Percentiles rank a stretch among this genome's conserved stretches.
These are phyloP conservation scores for Ptychochromis oligacanthus DNA, from an alignment of 2,113 vertebrate species.

Conservation along the genomic window DNA sequence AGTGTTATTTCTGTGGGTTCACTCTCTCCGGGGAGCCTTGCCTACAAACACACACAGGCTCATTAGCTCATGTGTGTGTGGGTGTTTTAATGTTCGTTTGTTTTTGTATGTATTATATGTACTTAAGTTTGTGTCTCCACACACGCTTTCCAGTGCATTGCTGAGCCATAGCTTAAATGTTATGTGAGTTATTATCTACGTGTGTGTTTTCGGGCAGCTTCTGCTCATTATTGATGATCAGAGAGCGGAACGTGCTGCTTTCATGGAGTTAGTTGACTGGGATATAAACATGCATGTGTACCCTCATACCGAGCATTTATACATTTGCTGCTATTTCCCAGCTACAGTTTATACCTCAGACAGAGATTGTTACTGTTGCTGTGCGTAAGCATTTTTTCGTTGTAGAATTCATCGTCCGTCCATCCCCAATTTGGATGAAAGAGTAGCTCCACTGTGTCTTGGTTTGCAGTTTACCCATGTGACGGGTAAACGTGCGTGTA, in stretches of 20 bases:
- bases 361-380: not conserved
- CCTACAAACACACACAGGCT: constrained; percentile 69
- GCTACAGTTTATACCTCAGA: not conserved
- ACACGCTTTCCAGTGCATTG: constrained; percentile 1
- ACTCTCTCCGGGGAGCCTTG: constrained; percentile 57
- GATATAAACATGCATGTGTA: not conserved
- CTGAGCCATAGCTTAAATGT: constrained; percentile 19
- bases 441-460: constrained; percentile 23
- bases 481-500: not conserved
- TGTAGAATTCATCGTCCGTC: not conserved
- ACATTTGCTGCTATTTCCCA: not conserved
- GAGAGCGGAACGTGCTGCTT: constrained; percentile 41
- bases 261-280: constrained; percentile 1
- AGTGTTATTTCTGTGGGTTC: constrained; percentile 63
- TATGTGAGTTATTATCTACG: constrained; percentile 1
- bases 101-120: constrained; percentile 37
- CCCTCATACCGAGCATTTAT: not conserved
- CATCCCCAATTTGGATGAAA: constrained; percentile 38
- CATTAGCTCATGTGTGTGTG: constrained; percentile 58
- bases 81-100: constrained; percentile 56
- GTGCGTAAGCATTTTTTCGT: not conserved
- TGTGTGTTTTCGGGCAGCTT: constrained; percentile 36
- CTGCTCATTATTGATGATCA: constrained; percentile 60
- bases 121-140: constrained; percentile 5
- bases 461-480: constrained; percentile 14